Conservation (phyloP, 2,797 vertebrate species). For the Macrochelys suwanniensis region DNA sequence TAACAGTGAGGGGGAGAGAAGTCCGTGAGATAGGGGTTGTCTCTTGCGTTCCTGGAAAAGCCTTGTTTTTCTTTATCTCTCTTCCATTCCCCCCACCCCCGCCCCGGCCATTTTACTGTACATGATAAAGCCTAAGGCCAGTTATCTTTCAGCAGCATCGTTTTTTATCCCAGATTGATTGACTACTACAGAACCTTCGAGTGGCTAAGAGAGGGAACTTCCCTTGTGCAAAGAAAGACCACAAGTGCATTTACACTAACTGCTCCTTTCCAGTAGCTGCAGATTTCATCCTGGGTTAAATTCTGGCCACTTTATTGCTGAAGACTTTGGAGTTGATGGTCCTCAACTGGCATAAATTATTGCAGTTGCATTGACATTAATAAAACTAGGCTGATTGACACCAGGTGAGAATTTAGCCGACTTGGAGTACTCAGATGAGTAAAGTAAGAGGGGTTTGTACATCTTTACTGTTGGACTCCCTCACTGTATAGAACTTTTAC, state of each 20-base stretch:
- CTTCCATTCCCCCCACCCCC: not conserved
- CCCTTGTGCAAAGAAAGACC: not conserved
- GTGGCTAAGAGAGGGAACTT: not conserved
- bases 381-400: not conserved
- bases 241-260: not conserved
- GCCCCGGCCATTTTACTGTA: not conserved
- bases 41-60: not conserved
- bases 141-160: constrained; percentile 3
- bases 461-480: not conserved
- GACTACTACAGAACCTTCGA: not conserved
- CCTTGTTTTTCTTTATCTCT: not conserved
- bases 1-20: not conserved
- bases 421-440: constrained; percentile 9
- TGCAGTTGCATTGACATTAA: constrained; percentile 38
- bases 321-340: constrained; percentile 36
- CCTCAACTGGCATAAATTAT: constrained; percentile 9
- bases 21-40: not conserved
- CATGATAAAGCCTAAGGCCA: not conserved
- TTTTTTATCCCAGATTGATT: not conserved
- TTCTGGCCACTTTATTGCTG: constrained; percentile 30
- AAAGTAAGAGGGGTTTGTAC: not conserved
- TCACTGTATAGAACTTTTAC: not conserved
- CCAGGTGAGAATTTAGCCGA: not conserved
- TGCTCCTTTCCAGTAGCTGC: not conserved
- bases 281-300: not conserved